Base-by-base conservation (phyloP, 2,888 invertebrate species). In the Melipona beecheii region DNA sequence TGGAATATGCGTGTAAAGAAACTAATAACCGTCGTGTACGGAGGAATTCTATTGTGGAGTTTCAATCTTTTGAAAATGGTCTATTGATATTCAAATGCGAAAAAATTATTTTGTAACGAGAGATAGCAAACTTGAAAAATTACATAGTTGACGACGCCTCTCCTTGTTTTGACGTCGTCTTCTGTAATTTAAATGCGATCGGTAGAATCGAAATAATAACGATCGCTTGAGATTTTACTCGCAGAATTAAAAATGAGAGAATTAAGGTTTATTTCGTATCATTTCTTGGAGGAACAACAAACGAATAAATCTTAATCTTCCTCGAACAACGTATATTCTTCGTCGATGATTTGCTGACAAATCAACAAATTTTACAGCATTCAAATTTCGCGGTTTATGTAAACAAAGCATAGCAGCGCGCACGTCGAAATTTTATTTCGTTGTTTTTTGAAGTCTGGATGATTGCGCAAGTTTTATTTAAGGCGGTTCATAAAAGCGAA, bases 331-430 rank as follows among this genome's bases (percentile, higher is more conserved):
- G 19, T 19, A 17, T 21, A 69, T 69, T 27, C 2, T 60, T 60
- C 60, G 15, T 24, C 24, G 19, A 60, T 60, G 24, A 27, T 60
- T 79, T 79, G 76, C 64, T 75, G 50, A 27, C 17, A 17, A n/a
- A n/a, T 27, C 27, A 52, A 52, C 54, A 56, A 43, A n/a, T 66
- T 76, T 52, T n/a, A 19, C 36, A 15, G 4, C 36, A 11, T 19
- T 0, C 0, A 15, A 62, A 60, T 75, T 75, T n/a, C 54, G 3
- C 13, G 50, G 64, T 64, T 69, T 24, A 24, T 21, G 56, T 13
- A 75, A 75, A 69, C 49, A 24, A 4, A 27, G 43, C 2, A 4
- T n/a, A 49, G 52, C 60, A 68, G 68, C 56, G 6, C n/a, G n/a
- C 27, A 2, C 9, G 4, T 1, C 31, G 27, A 31, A 75, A 62